Percentiles rank a stretch among this genome's conserved stretches.
phyloP scores from a whole-genome alignment of 2,888 invertebrate genomes.

The Endomychus coccineus region DNA sequence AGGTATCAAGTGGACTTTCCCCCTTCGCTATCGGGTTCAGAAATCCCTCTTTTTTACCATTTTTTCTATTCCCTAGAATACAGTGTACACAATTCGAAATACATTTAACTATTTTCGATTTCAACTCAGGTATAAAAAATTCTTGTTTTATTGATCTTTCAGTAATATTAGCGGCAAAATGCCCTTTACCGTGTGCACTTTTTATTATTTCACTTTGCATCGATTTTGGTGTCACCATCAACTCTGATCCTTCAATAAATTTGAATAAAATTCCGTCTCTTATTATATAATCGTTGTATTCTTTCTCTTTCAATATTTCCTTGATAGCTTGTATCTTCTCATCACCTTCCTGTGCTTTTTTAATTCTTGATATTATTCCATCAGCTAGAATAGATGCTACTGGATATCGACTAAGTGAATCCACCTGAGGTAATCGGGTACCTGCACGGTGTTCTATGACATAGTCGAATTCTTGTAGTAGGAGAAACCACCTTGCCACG shows the following conservation, averaged over 20 bases:
- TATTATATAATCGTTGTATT: too few relatives aligned
- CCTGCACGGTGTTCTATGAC: slow-evolving; percentile 10
- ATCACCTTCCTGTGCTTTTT: too few relatives aligned
- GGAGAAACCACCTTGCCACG: slow-evolving; percentile 14
- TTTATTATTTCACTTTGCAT: too few relatives aligned
- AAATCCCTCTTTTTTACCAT: slow-evolving; percentile 11
- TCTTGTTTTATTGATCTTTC: slow-evolving; percentile 21
- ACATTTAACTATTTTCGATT: slow-evolving; percentile 9
- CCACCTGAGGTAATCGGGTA: slow-evolving; percentile 4
- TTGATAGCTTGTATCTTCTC: too few relatives aligned
- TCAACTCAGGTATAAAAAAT: slow-evolving; percentile 23
- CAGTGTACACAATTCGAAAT: slow-evolving; percentile 17
- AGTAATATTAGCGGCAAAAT: slow-evolving; percentile 18
- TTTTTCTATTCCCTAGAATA: slow-evolving; percentile 8
- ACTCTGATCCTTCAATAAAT: too few relatives aligned
- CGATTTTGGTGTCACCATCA: too few relatives aligned
- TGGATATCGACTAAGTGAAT: slow-evolving; percentile 12
- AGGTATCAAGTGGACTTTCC: slow-evolving; percentile 11
- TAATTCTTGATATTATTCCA: too few relatives aligned
- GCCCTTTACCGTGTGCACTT: too few relatives aligned
- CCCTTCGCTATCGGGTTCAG: slow-evolving; percentile 14
- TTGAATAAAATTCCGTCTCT: too few relatives aligned
- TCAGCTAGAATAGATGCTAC: slow-evolving; percentile 15
- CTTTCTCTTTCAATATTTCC: too few relatives aligned
- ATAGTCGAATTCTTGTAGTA: slow-evolving; percentile 12